phyloP scores from a whole-genome alignment of 2,888 invertebrate genomes.

The Cancer borealis region DNA sequence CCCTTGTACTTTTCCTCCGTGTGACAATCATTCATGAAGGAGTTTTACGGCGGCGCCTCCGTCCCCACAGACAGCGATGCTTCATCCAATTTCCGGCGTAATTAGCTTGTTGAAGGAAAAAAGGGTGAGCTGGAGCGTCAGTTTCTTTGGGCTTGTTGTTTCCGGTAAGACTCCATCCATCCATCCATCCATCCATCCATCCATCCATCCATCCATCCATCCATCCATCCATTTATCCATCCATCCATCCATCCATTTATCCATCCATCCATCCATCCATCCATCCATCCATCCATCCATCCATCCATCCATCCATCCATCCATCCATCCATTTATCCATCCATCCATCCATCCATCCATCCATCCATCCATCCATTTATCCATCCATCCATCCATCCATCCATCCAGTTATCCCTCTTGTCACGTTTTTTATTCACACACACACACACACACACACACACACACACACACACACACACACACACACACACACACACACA shows the following conservation, averaged over 20 bases:
- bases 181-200: not conserved
- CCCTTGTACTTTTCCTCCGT: not conserved
- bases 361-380: no score
- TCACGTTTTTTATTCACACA: not conserved
- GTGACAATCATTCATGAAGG: not conserved
- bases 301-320: not conserved
- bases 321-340: not conserved
- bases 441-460: not conserved
- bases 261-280: not conserved
- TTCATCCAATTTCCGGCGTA: slow-evolving; percentile 22
- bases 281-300: not conserved
- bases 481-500: no score
- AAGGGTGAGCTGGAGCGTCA: not conserved
- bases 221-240: not conserved
- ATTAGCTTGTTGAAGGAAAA: not conserved
- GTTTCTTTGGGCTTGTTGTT: not conserved
- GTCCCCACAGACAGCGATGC: slow-evolving; percentile 23
- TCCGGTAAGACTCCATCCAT: not conserved
- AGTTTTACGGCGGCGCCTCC: not conserved
- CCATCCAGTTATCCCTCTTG: not conserved
- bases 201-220: not conserved
- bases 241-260: no score
- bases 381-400: not conserved
- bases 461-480: not conserved
- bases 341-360: not conserved